Conservation (phyloP, 2,888 invertebrate genomes). For the Lithophane ornitopus region DNA sequence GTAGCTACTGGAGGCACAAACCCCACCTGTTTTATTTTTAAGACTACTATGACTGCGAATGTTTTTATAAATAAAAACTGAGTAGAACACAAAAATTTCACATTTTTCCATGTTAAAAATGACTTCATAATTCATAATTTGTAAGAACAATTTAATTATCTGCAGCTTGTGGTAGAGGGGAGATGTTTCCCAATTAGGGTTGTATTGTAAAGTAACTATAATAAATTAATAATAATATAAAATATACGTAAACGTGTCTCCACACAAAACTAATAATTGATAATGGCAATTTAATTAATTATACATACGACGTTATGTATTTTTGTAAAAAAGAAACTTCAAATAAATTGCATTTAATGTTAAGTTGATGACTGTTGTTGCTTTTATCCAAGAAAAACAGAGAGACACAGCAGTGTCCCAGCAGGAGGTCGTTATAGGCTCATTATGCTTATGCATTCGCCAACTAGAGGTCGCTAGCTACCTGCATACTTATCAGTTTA, state of each 20-base stretch:
- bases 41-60: background rate
- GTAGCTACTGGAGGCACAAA: background rate
- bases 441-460: background rate
- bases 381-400: background rate
- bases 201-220: conserved; percentile 30
- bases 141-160: background rate
- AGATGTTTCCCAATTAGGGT: conserved; percentile 3
- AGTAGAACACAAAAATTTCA: background rate
- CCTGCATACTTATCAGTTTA: background rate
- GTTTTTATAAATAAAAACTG: background rate
- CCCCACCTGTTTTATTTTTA: background rate
- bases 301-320: conserved; percentile 8
- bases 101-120: background rate
- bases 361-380: conserved; percentile 19
- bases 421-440: background rate
- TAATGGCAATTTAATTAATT: conserved; percentile 10
- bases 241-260: conserved; percentile 34
- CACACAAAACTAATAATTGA: conserved; percentile 22
- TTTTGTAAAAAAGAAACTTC: conserved; percentile 39
- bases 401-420: background rate
- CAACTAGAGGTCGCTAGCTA: background rate
- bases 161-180: background rate
- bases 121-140: background rate
- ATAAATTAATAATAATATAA: conserved; percentile 28
- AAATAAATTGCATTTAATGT: conserved; percentile 22